Percentiles rank a stretch among this genome's conserved stretches.
phyloP scores from a whole-genome alignment of 2,888 invertebrate species.

The Mantis religiosa region DNA sequence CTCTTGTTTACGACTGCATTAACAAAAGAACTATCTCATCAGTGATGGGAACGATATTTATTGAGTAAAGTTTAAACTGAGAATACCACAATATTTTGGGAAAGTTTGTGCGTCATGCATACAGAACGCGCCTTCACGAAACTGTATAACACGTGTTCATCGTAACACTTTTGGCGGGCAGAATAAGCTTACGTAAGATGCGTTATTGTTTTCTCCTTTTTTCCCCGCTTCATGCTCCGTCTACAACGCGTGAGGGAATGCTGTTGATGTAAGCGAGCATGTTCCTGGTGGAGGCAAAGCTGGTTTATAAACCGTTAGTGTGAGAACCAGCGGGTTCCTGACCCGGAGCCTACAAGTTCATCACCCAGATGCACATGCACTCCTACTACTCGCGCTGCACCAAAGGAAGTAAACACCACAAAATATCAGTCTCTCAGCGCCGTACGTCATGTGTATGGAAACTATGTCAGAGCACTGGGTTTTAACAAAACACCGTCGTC shows the following conservation, averaged over 20 bases:
- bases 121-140: background rate
- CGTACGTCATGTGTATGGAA: too few relatives aligned
- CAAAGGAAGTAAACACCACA: background rate
- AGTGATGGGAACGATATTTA: too few relatives aligned
- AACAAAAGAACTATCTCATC: too few relatives aligned
- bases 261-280: background rate
- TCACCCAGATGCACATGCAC: background rate
- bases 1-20: too few relatives aligned
- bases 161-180: background rate
- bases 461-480: too few relatives aligned
- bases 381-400: background rate
- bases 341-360: background rate
- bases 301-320: background rate
- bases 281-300: background rate
- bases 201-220: background rate
- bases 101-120: background rate
- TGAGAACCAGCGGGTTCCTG: background rate
- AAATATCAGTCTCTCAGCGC: too few relatives aligned
- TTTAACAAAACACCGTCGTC: too few relatives aligned
- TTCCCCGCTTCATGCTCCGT: background rate
- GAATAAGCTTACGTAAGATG: background rate
- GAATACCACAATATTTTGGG: background rate
- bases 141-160: background rate
- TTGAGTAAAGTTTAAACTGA: too few relatives aligned
- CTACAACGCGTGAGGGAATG: background rate